Percentiles rank a stretch among this genome's conserved stretches.
phyloP scores from a whole-genome alignment of 2,888 invertebrate genomes.

The Hartigia nigra region DNA sequence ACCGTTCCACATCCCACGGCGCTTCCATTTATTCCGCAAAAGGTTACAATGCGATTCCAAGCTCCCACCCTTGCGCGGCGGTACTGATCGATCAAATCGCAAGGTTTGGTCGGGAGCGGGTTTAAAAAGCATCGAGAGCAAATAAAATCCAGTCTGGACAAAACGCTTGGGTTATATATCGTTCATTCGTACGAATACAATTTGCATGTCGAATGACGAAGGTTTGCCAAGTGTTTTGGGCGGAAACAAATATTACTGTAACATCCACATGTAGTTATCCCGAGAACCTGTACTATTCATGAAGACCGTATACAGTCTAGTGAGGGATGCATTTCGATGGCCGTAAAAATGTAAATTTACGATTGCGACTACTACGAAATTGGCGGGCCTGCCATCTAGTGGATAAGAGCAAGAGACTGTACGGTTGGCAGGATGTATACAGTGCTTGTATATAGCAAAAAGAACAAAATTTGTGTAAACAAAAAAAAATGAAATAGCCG shows the following conservation, averaged over 20 bases:
- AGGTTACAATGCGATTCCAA: background rate
- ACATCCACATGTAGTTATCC: background rate
- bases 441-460: background rate
- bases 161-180: background rate
- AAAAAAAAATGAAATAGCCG: background rate
- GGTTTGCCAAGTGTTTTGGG: background rate
- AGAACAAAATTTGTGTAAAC: background rate
- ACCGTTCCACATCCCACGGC: background rate
- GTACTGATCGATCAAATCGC: background rate
- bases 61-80: background rate
- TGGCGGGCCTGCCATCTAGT: background rate
- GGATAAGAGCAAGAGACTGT: background rate
- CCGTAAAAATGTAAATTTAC: background rate
- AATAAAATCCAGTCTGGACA: background rate
- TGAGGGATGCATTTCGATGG: background rate
- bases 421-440: background rate
- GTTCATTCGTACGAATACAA: background rate
- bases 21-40: background rate
- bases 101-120: background rate
- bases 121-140: background rate
- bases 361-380: background rate
- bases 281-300: background rate
- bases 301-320: background rate
- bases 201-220: background rate
- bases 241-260: background rate